These are phyloP conservation scores for Drosophila teissieri DNA, from an alignment of 1,140 invertebrate species.

Conservation along the genomic window DNA sequence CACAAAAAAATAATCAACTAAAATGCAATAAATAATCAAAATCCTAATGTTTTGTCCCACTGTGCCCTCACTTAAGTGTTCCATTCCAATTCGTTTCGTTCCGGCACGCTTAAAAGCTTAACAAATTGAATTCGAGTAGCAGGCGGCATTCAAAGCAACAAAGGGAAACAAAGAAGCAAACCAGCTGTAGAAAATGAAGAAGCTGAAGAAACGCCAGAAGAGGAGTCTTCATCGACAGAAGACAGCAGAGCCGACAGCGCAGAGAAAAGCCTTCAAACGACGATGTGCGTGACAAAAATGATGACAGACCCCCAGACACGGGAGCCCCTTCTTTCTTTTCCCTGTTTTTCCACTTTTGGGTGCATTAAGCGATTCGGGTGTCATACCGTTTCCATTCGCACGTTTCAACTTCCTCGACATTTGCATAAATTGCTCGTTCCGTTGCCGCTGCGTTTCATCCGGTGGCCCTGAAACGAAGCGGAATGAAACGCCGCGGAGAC, in stretches of 20 bases:
- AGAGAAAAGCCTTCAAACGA: slow-evolving; percentile 62
- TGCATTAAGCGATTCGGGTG: slow-evolving; percentile 24
- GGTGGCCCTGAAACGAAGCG: slow-evolving; percentile 66
- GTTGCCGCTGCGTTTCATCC: slow-evolving; percentile 23
- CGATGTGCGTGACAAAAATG: slow-evolving; percentile 80
- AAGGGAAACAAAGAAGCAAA: slow-evolving; percentile 38
- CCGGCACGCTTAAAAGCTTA: slow-evolving; percentile 55
- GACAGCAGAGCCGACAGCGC: slow-evolving; percentile 28
- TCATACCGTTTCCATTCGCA: slow-evolving; percentile 17
- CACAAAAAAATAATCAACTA: too few relatives aligned
- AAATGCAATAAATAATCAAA: background rate
- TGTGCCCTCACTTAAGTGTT: slow-evolving; percentile 2
- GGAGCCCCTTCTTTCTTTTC: background rate
- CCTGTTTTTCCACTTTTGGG: slow-evolving; percentile 1
- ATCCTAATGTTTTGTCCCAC: slow-evolving; percentile 1
- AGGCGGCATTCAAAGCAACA: slow-evolving; percentile 26
- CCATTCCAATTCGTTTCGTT: slow-evolving; percentile 61
- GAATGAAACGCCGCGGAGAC: slow-evolving; percentile 37
- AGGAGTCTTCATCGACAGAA: slow-evolving; percentile 25
- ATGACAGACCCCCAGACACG: slow-evolving; percentile 54
- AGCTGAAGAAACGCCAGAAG: slow-evolving; percentile 31
- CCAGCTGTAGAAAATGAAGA: slow-evolving; percentile 40
- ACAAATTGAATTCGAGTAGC: slow-evolving; percentile 65
- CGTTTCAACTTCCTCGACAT: slow-evolving; percentile 39
- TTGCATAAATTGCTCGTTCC: slow-evolving; percentile 40